Conservation (phyloP, 2,888 invertebrate genomes). For the Apodemia zela region DNA sequence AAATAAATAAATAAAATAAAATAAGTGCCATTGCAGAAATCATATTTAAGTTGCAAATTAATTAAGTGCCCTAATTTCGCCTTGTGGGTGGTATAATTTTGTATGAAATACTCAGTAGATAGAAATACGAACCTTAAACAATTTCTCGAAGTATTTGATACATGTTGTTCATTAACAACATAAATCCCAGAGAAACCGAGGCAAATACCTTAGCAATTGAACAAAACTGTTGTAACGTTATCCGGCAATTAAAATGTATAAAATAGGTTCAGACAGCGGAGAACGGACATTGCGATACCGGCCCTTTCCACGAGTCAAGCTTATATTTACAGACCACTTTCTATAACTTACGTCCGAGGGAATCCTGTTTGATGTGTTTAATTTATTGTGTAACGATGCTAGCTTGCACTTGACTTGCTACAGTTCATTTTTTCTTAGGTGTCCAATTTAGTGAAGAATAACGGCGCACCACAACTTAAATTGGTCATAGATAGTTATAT, state of each 20-base stretch:
- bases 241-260: slow-evolving; percentile 23
- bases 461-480: too few species aligned
- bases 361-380: slow-evolving; percentile 40
- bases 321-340: slow-evolving; percentile 36
- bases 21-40: too few species aligned
- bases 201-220: not conserved
- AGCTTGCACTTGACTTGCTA: slow-evolving; percentile 21
- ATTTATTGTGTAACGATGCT: slow-evolving; percentile 45
- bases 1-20: too few species aligned
- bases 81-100: too few species aligned
- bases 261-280: slow-evolving; percentile 22
- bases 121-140: not conserved
- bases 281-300: slow-evolving; percentile 31
- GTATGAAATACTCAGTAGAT: not conserved
- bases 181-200: slow-evolving; percentile 3
- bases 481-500: too few species aligned
- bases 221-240: slow-evolving; percentile 25
- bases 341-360: slow-evolving; percentile 46
- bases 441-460: too few species aligned
- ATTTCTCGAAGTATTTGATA: not conserved
- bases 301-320: slow-evolving; percentile 31
- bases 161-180: not conserved
- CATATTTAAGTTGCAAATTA: too few species aligned
- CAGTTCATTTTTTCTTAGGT: too few species aligned
- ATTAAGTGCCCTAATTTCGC: too few species aligned